Conservation (phyloP, 2,113 vertebrate species). For the Otis tarda region DNA sequence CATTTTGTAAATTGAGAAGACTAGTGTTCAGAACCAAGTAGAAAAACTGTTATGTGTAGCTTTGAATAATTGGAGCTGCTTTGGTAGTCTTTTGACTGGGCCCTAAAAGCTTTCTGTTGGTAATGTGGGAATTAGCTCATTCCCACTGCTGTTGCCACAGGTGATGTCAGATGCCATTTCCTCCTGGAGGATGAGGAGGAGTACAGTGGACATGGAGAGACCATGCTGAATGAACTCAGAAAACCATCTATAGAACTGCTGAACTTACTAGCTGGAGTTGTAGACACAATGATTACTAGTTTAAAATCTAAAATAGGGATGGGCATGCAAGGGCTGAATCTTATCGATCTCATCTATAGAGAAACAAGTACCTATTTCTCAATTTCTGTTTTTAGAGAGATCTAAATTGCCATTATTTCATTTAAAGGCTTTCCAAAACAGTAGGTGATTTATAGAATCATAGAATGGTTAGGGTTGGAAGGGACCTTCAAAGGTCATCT, state of each 20-base stretch:
- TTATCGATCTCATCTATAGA: not conserved
- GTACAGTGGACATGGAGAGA: not conserved
- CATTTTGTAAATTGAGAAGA: not conserved
- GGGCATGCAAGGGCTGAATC: not conserved
- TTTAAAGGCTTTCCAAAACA: not conserved
- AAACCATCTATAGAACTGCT: not conserved
- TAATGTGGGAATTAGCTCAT: not conserved
- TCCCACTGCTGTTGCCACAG: not conserved
- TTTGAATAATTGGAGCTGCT: not conserved
- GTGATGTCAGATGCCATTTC: not conserved
- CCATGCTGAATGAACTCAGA: not conserved
- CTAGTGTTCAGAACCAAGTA: not conserved
- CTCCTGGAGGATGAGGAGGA: not conserved
- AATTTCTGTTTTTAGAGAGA: not conserved
- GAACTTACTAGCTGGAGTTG: not conserved
- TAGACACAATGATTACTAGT: not conserved
- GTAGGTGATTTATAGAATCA: not conserved
- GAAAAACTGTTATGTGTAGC: not conserved
- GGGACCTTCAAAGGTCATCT: no score
- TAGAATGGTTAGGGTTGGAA: no score
- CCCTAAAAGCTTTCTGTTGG: not conserved
- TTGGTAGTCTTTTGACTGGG: not conserved
- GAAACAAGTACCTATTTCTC: not conserved
- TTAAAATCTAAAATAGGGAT: not conserved
- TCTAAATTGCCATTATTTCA: not conserved